Evolutionary conservation across 2,113 vertebrate species (phyloP), one percentile per base, ranked within the genome.

Genomic region (Motacilla alba): DNA sequence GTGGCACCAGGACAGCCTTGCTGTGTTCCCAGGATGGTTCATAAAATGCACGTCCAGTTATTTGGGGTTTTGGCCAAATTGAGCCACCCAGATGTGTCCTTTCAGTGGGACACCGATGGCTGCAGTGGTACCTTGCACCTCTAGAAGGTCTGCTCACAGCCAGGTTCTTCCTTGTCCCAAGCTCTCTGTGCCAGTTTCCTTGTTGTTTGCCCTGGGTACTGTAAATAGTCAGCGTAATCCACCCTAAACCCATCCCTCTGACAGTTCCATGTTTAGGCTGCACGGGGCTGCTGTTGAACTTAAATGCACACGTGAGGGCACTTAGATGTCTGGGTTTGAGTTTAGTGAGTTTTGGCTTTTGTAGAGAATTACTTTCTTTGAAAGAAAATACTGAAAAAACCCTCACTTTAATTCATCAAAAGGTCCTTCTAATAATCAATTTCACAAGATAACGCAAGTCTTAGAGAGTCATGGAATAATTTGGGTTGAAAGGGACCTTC

Each of bases 401-500:
- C 2, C 5, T 44, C 17, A 3, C 28, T 55, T 49, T 19, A 30
- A 15, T 50, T 59, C 28, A 12, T 72, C 21, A 23, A 50, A 63
- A 83, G 11, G 11, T 47, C 37, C 7, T 60, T 77, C 67, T 50
- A 14, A 44, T n/a, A 52, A n/a, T 15, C 26, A 23, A 0, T 52
- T 83, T 43, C 1, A 1, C 35, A 43, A 43, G 47, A 14, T 35
- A 47, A 2, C 0, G 0, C 0, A 10, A 28, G 41, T 30, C 49
- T 64, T 43, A 9, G 7, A 63, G 18, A 43, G 6, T 69, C 31
- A 20, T 33, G 43, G 31, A 70, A 28, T 49, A 19, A 30, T 56
- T 63, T 63, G 31, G 26, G 43, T 70, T 63, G 26, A 46, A 90
- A 21, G 27, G 22, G 13, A 28, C 27, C 41, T 77, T 49, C n/a